Conservation (phyloP, 2,888 invertebrate species). For the Archips crataeganus region DNA sequence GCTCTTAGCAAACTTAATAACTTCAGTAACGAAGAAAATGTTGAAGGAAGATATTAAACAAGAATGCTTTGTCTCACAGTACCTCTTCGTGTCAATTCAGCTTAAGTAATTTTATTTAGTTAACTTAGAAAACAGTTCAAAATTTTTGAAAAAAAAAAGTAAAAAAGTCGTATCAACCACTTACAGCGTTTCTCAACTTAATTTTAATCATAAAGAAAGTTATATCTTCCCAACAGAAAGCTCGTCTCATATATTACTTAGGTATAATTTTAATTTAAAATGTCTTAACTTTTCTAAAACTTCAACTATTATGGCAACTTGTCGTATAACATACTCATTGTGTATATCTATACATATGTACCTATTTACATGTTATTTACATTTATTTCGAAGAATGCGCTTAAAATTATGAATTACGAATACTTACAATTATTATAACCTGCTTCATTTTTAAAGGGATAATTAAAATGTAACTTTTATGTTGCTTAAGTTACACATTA, state of each 20-base stretch:
- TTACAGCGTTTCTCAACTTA: constrained; percentile 29
- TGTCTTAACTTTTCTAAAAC: constrained; percentile 49
- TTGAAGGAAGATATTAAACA: constrained; percentile 5
- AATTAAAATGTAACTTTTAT: constrained; percentile 1
- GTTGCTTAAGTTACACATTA: not conserved
- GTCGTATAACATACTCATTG: constrained; percentile 62
- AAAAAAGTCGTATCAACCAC: constrained; percentile 9
- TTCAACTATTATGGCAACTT: constrained; percentile 70
- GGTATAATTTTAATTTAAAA: constrained; percentile 51
- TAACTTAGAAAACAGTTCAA: constrained; percentile 42
- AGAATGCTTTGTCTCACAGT: not conserved
- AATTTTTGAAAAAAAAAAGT: constrained; percentile 20
- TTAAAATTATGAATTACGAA: constrained; percentile 15
- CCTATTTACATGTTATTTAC: constrained; percentile 46
- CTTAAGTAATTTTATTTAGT: constrained; percentile 19
- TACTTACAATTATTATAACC: constrained; percentile 2
- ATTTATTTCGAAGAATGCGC: constrained; percentile 30
- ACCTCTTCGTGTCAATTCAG: not conserved
- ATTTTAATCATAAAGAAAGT: constrained; percentile 35
- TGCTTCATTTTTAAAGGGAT: not conserved
- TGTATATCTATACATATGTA: constrained; percentile 43
- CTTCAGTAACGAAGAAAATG: not conserved
- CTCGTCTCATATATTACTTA: constrained; percentile 60
- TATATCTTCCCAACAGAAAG: constrained; percentile 56
- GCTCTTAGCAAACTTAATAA: constrained; percentile 17